Evolutionary conservation across 2,113 vertebrate species (phyloP), one percentile per base, ranked within the genome.

Genomic region (Muntiacus muntjak): DNA sequence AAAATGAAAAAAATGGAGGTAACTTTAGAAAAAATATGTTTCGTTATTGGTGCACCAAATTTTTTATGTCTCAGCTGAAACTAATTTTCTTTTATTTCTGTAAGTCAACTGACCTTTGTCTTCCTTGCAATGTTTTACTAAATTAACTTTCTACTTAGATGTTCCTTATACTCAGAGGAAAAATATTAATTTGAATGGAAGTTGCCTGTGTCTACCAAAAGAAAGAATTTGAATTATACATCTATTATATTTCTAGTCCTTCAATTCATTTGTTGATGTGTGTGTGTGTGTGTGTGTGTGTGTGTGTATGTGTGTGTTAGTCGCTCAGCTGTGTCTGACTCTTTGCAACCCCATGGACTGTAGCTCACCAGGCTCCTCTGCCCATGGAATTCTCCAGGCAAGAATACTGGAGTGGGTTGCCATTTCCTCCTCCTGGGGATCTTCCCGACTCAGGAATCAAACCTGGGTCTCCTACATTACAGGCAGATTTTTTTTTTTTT

Each of bases 1-100:
- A 40, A 40, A 40, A 40, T 40, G 40, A 40, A 40, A 40, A 40
- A 40, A 40, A 40, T 40, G 40, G 40, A 40, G 40, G 40, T 40
- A 40, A 40, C 40, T 40, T 40, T 40, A 40, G 40, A 40, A 40
- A 40, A 40, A 40, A 40, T 40, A 40, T 40, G 40, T 40, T 40
- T 40, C 40, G 16, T 74, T 94, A 43, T 28, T 91, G 82, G 26
- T 71, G 45, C 81, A 55, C 21, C 36, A 83, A 30, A 6, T 14
- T 76, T 71, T 79, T 88, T 88, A n/a, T 82, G 45, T 76, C 36
- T 98, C 3, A 79, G n/a, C 52, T 97, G 13, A 95, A 97, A 90
- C 36, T 58, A 94, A 67, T 55, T 94, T 96, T 95, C 50, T 93
- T 97, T 94, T 94, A 71, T 90, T 84, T 71, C 36, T 2, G 8